These are phyloP conservation scores for Leptura quadrifasciata DNA, from an alignment of 2,888 invertebrate species.

Conservation along the genomic window DNA sequence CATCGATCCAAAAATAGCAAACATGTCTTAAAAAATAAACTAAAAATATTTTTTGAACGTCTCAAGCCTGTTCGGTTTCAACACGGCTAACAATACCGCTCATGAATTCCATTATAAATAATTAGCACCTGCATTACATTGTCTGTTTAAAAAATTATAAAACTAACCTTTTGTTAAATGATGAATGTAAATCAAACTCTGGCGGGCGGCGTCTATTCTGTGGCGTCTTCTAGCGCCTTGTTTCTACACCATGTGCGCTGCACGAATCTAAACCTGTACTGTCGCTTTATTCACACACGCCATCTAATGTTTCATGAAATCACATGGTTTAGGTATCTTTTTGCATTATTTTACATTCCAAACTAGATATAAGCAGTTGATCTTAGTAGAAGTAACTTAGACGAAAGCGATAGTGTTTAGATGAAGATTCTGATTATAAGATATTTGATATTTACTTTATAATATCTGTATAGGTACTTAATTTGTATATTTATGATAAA, in stretches of 20 bases:
- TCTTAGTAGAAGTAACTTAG: neutral
- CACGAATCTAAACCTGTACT: conserved; percentile 31
- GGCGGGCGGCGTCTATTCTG: neutral
- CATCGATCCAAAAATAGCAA: neutral
- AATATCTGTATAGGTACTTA: too few relatives aligned
- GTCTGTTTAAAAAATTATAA: neutral
- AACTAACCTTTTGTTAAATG: conserved; percentile 34
- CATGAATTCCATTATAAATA: too few relatives aligned
- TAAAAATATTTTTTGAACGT: neutral
- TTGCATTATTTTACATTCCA: conserved; percentile 13
- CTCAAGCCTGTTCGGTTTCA: neutral
- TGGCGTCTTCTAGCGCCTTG: conserved; percentile 41
- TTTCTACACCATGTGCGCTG: conserved; percentile 21
- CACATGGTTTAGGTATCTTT: conserved; percentile 38
- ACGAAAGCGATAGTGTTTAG: neutral
- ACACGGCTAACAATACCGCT: neutral
- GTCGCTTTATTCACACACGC: conserved; percentile 19
- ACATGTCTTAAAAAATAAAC: neutral
- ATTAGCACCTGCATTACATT: too few relatives aligned
- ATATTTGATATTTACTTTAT: neutral
- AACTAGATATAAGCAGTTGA: conserved; percentile 32
- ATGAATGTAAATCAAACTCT: neutral
- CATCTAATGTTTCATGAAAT: conserved; percentile 37
- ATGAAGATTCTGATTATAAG: neutral
- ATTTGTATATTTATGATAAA: too few relatives aligned